These are phyloP conservation scores for Hypomesus transpacificus DNA, from an alignment of 2,113 vertebrate species.

Conservation along the genomic window DNA sequence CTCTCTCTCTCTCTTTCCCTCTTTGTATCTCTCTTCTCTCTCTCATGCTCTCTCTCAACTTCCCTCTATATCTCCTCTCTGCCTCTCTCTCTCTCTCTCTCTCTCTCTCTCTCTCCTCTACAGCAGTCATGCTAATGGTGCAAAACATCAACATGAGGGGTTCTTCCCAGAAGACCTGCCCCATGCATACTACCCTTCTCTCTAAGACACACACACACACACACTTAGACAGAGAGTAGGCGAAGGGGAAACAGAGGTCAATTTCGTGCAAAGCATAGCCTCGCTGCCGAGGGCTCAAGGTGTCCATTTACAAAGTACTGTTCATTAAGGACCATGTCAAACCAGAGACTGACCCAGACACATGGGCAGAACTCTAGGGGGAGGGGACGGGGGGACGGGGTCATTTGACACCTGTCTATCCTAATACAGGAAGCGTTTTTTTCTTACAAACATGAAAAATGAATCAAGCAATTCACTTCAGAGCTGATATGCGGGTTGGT, in stretches of 20 bases:
- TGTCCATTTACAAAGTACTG: constrained; percentile 55
- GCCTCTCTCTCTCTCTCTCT: not conserved
- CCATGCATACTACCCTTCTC: constrained; percentile 46
- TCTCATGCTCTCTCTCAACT: not conserved
- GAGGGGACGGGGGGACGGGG: not conserved
- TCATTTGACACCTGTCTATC: constrained; percentile 35
- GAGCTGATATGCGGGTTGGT: constrained; percentile 13
- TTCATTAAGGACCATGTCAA: constrained; percentile 58
- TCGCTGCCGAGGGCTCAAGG: constrained; percentile 38
- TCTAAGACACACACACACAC: constrained; percentile 26
- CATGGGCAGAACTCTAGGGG: not conserved
- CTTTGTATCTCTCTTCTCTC: not conserved
- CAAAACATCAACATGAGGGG: constrained; percentile 65
- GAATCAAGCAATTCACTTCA: constrained; percentile 46
- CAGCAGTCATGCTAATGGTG: constrained; percentile 67
- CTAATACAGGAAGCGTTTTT: constrained; percentile 44
- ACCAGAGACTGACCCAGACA: constrained; percentile 35
- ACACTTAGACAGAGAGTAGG: not conserved
- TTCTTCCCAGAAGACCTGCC: constrained; percentile 67
- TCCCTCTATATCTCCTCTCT: too few species aligned
- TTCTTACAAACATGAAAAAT: constrained; percentile 54
- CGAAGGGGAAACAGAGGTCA: constrained; percentile 65
- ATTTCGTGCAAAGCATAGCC: constrained; percentile 27
- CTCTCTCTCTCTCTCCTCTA: not conserved
- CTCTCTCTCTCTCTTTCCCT: too few species aligned